Evolutionary conservation across 2,113 vertebrate species (phyloP), one percentile per base, ranked within the genome.

Genomic region (Hippopotamus amphibius): DNA sequence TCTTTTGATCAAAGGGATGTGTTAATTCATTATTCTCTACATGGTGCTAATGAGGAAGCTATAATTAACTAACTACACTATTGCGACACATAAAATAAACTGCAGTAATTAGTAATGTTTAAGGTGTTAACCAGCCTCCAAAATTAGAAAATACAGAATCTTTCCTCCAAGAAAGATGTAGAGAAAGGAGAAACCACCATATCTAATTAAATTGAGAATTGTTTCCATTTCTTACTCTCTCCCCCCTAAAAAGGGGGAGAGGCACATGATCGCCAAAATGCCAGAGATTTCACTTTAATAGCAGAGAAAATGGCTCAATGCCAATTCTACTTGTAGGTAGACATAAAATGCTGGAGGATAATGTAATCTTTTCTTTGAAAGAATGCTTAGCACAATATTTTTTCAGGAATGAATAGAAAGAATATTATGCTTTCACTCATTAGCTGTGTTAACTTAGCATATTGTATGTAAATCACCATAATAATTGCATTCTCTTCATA

Each of bases 1-100:
- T 98, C 98, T 98, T 98, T 98, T 98, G 97, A 99, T 98, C 98
- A 79, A 68, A 91, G 95, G 69, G 96, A 97, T 96, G 95, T 97
- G 98, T 98, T 98, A 98, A 98, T 98, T 98, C 98, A 98, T 98
- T 98, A 98, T 95, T 98, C 98, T 98, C 98, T 98, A 97, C 97
- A 15, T 81, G 89, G 72, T 48, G 97, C 97, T 99, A 99, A 98
- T 98, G 97, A 98, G 97, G 97, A 98, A 98, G 97, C 98, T 98
- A 91, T 98, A 98, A 99, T 99, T 99, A 99, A 98, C 98, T 96
- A 98, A 98, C 96, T 94, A 95, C 94, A 89, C 93, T 95, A 97
- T 90, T 97, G 96, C 94, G 46, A 96, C 7, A 33, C 50, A 96
- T 77, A 96, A 98, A 98, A 98, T 97, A 98, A 98, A 98, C 98